A percentile compares a stretch with the other conserved stretches of the same genome.
Evolutionary conservation across 1,140 invertebrate genomes (phyloP).

Genomic region (Holotrichia oblita): DNA sequence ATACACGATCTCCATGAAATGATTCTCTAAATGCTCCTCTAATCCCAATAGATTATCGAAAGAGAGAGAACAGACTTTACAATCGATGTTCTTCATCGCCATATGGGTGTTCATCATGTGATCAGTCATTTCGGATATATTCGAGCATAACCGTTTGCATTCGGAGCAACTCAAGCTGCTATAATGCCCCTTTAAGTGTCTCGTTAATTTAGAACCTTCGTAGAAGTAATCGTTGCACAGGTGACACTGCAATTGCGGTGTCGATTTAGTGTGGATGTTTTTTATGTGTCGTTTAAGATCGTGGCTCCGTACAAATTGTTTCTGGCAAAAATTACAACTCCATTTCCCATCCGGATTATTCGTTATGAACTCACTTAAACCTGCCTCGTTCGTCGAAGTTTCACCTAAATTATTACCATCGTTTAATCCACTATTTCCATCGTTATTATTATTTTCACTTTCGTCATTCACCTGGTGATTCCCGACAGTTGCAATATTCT

Average conservation of each 20-base stretch:
- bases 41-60: constrained; percentile 32
- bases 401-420: neutral
- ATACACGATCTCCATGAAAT: constrained; percentile 39
- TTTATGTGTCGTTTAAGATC: constrained; percentile 42
- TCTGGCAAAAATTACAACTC: constrained; percentile 29
- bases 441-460: neutral
- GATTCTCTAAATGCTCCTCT: constrained; percentile 36
- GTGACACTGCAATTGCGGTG: constrained; percentile 39
- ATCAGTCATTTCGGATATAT: constrained; percentile 30
- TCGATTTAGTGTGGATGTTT: constrained; percentile 39
- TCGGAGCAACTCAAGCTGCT: constrained; percentile 1
- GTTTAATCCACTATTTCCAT: neutral
- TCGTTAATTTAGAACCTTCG: constrained; percentile 38
- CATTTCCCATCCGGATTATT: neutral
- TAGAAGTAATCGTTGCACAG: constrained; percentile 37
- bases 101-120: constrained; percentile 33
- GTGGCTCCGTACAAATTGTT: constrained; percentile 12
- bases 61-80: constrained; percentile 13
- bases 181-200: constrained; percentile 39
- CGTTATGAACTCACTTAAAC: neutral
- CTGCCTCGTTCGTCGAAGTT: neutral
- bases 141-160: constrained; percentile 23
- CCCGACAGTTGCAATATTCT: constrained; percentile 1
- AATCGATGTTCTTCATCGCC: neutral
- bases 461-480: neutral